These are phyloP conservation scores for Semnopithecus entellus DNA, from an alignment of 2,113 vertebrate species.

Conservation along the genomic window DNA sequence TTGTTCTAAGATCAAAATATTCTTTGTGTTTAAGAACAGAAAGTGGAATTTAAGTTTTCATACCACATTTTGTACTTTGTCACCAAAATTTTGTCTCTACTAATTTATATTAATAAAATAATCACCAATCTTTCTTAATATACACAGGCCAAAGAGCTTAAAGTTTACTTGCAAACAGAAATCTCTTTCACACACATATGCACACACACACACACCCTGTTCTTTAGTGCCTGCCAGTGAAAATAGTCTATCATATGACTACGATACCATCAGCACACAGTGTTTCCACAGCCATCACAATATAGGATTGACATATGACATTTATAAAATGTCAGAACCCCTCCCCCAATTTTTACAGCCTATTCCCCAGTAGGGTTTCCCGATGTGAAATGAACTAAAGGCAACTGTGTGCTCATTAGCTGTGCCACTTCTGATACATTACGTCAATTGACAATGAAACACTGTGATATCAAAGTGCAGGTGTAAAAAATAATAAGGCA, in stretches of 20 bases:
- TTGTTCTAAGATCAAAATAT: background rate
- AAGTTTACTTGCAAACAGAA: conserved; percentile 18
- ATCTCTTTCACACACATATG: background rate
- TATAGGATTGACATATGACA: conserved; percentile 74
- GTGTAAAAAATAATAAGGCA: conserved; percentile 79
- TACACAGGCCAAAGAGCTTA: conserved; percentile 2
- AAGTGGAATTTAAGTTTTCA: conserved; percentile 18
- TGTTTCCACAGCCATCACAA: conserved; percentile 56
- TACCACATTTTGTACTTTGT: background rate
- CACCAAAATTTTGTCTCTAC: conserved; percentile 13
- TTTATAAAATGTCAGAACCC: conserved; percentile 78
- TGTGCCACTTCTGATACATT: conserved; percentile 66
- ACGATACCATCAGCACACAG: conserved; percentile 52
- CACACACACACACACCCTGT: background rate
- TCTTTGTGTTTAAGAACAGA: background rate
- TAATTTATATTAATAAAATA: conserved; percentile 16
- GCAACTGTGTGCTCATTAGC: conserved; percentile 76
- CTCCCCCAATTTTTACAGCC: conserved; percentile 68
- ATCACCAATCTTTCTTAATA: background rate
- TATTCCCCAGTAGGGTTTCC: conserved; percentile 67
- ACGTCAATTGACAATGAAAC: conserved; percentile 68
- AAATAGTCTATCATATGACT: conserved; percentile 43
- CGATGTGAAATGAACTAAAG: conserved; percentile 64
- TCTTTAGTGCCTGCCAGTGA: conserved; percentile 71
- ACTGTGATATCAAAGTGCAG: conserved; percentile 76